Evolutionary conservation across 2,797 vertebrate species (phyloP).

Genomic region (Furcifer pardalis): DNA sequence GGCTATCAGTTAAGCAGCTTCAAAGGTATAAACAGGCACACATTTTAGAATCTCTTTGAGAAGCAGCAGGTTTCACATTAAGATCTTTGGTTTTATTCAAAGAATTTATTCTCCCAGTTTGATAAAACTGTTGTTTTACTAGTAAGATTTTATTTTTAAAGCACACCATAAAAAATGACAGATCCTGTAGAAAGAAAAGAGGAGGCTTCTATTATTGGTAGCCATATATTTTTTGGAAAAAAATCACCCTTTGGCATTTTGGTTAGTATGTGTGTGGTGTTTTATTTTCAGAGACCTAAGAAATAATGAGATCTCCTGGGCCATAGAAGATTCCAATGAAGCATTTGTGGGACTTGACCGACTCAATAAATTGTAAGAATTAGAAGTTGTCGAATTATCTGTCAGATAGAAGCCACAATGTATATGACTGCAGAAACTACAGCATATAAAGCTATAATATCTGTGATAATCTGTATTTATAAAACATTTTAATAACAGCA

Average conservation of each 20-base stretch:
- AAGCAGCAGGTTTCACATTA: neutral
- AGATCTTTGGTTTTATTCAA: neutral
- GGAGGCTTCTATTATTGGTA: neutral
- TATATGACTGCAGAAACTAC: neutral
- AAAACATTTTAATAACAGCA: neutral
- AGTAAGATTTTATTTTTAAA: neutral
- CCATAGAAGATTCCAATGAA: conserved; percentile 93
- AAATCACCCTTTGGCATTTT: neutral
- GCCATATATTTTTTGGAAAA: neutral
- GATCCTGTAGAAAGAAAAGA: neutral
- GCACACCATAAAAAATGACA: neutral
- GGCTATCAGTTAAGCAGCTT: too few species aligned
- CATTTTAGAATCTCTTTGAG: neutral
- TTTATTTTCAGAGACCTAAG: conserved; percentile 84
- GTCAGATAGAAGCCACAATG: neutral
- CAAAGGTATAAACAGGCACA: neutral
- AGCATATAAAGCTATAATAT: too few species aligned
- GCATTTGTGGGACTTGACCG: conserved; percentile 90
- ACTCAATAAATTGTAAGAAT: conserved; percentile 90
- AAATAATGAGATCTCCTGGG: conserved; percentile 97
- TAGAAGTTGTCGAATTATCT: neutral
- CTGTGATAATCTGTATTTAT: neutral
- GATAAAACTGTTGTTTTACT: neutral
- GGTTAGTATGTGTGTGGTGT: neutral
- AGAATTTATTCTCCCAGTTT: neutral